Evolutionary conservation across 1,140 invertebrate species (phyloP).

Genomic region (Drosophila ananassae): DNA sequence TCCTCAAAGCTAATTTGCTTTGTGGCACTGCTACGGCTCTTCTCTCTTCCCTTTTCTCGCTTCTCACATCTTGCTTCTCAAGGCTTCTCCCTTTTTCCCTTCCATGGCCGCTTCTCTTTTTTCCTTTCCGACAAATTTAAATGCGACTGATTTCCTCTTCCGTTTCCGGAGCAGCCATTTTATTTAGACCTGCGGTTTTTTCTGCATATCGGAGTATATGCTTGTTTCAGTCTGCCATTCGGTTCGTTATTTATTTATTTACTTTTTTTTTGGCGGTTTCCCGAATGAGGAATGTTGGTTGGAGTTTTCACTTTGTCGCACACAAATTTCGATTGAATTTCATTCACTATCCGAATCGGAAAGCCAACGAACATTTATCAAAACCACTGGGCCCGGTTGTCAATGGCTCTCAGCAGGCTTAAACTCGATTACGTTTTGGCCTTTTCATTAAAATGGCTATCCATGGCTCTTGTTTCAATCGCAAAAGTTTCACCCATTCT

Average conservation of each 20-base stretch:
- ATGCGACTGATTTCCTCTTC: conserved; percentile 67
- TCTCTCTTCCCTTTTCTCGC: not conserved
- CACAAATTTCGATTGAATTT: conserved; percentile 41
- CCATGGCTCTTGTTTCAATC: conserved; percentile 23
- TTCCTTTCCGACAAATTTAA: conserved; percentile 53
- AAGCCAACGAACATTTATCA: not conserved
- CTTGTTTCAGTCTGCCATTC: conserved; percentile 27
- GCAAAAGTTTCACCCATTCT: conserved; percentile 7
- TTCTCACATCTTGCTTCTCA: not conserved
- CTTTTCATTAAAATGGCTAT: conserved; percentile 41
- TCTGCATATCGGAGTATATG: conserved; percentile 4
- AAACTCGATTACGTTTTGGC: conserved; percentile 27
- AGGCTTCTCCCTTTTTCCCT: not conserved
- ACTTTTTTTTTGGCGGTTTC: not conserved
- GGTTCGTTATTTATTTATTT: conserved; percentile 32
- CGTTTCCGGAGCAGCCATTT: conserved; percentile 55
- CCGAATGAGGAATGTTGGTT: conserved; percentile 13
- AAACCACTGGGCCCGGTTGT: conserved; percentile 13
- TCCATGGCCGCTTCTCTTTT: conserved; percentile 1
- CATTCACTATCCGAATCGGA: conserved; percentile 10
- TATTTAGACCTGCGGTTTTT: conserved; percentile 41
- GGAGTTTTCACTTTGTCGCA: conserved; percentile 15
- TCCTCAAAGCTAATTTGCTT: conserved; percentile 56
- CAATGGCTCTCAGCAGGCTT: conserved; percentile 30
- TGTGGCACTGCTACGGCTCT: conserved; percentile 26